These are phyloP conservation scores for Eurytoma californica DNA, from an alignment of 2,888 invertebrate genomes.

Conservation along the genomic window DNA sequence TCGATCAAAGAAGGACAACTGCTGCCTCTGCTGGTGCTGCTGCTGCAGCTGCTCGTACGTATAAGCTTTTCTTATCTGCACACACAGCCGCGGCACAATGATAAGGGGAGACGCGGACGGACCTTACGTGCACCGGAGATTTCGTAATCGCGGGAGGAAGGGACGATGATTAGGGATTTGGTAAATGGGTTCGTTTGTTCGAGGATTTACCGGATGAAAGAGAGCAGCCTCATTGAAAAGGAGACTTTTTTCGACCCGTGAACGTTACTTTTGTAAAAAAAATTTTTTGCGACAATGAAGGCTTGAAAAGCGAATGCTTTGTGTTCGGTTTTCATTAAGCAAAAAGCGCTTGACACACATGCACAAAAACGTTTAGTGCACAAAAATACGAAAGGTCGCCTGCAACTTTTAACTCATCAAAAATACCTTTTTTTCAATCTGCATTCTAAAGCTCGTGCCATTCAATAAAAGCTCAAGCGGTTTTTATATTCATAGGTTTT, in stretches of 20 bases:
- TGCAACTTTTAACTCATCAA: background rate
- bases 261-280: no score
- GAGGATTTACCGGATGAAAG: no score
- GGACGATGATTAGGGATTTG: no score
- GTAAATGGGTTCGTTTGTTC: no score
- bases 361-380: background rate
- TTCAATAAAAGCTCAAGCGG: no score
- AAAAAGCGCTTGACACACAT: background rate
- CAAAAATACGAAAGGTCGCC: background rate
- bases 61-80: constrained; percentile 65
- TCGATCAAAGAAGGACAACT: constrained; percentile 78
- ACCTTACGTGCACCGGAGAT: background rate
- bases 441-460: no score
- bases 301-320: background rate
- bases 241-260: no score
- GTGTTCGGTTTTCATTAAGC: background rate
- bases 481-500: no score
- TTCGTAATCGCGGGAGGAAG: no score
- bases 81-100: background rate
- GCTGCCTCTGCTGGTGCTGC: constrained; percentile 80
- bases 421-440: background rate
- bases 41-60: constrained; percentile 79
- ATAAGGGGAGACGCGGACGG: background rate
- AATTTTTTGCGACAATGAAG: no score
- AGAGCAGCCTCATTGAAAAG: no score